Percentiles rank a stretch among this genome's conserved stretches.
Evolutionary conservation across 2,888 invertebrate genomes (phyloP).

Genomic region (Oxycera nigricornis): DNA sequence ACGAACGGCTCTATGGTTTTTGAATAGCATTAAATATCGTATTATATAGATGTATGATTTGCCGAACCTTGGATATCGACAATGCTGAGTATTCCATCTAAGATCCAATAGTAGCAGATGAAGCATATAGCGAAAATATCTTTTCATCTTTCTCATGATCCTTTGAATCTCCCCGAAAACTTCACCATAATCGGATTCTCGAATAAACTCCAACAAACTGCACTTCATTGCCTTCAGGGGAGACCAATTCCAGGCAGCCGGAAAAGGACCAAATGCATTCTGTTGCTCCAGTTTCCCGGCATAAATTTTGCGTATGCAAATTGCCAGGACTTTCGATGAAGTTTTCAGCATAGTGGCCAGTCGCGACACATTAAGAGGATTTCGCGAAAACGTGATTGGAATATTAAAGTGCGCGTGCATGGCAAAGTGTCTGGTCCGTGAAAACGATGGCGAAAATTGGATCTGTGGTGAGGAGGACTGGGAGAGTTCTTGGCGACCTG

Average conservation of each 20-base stretch:
- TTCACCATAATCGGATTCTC: conserved; percentile 30
- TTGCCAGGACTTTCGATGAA: conserved; percentile 1
- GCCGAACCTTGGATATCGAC: neutral
- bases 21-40: conserved; percentile 3
- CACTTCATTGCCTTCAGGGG: conserved; percentile 12
- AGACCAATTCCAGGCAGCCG: neutral
- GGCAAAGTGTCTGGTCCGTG: neutral
- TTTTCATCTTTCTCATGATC: conserved; percentile 16
- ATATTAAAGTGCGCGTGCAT: conserved; percentile 8
- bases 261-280: conserved; percentile 7
- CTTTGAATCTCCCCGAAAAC: neutral
- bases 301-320: conserved; percentile 27
- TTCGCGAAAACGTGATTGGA: conserved; percentile 40
- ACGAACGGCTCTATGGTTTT: conserved; percentile 10
- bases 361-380: conserved; percentile 46
- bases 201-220: conserved; percentile 35
- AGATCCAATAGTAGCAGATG: conserved; percentile 18
- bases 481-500: too few species aligned
- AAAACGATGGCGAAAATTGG: neutral
- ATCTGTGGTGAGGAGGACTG: neutral
- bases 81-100: conserved; percentile 30
- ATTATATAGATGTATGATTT: neutral
- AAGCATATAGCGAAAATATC: conserved; percentile 23
- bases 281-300: conserved; percentile 19
- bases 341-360: conserved; percentile 16